Evolutionary conservation across 2,888 invertebrate genomes (phyloP), one percentile per base, ranked within the genome.

Genomic region (Drosophila ustulata): DNA sequence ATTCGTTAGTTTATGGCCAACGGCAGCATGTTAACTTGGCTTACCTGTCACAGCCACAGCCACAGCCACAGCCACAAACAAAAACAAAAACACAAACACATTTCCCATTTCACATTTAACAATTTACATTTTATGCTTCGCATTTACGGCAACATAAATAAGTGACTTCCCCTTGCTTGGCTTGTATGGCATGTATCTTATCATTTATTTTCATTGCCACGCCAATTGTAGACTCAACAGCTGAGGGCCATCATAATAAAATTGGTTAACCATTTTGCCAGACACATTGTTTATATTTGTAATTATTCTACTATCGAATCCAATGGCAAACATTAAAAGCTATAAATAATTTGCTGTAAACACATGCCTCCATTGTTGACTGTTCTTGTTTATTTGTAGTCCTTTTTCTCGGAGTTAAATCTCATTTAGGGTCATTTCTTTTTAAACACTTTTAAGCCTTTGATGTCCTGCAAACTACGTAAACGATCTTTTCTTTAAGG

Each of bases 1-100:
- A 64, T 69, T 46, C 52, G 73, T 62, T 76, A 77, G 77, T 73
- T 86, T 81, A 82, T 70, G 66, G 69, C 84, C 75, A 57, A 46
- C 37, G 74, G 80, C 63, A 70, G 37, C 28, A 62, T 39, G 61
- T 47, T 61, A 70, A 63, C 66, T 75, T 82, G 63, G 47, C 61
- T 49, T 55, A 37, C 53, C 26, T 66, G 62, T 58, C 67, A 64
- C 13, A 56, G 51, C 34, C 34, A 34, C n/a, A 37, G 34, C 34
- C 3, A 63, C 18, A 18, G 18, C 18, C 18, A 18, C 18, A 52
- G 55, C 39, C 66, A 52, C 56, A 26, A 45, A 39, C 39, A 62
- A 18, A 18, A 18, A 18, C 18, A 18, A 18, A 18, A 18, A 18
- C 18, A 18, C 18, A 18, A 18, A 18, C 18, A 18, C 18, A 18